Base-by-base conservation (phyloP, 1,140 invertebrate species). In the Drosophila sechellia region DNA sequence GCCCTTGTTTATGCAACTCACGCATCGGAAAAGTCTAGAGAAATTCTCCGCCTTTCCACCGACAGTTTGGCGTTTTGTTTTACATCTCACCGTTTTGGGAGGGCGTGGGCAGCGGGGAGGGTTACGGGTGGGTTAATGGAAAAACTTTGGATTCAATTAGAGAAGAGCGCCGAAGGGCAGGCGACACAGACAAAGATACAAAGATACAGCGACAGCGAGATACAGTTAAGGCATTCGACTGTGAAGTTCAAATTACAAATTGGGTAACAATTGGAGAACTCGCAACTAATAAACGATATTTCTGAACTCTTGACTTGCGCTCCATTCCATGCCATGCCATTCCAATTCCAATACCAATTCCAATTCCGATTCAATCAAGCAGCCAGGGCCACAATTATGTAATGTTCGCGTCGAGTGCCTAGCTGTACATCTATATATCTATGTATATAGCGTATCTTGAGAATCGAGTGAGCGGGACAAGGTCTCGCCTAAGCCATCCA, bases 361-460 rank as follows among this genome's bases (percentile, higher is more conserved):
- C 39, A 17, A 42, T 42, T 42, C 55, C 77, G 80, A 81, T 85
- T 85, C 73, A 84, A 84, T 86, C 77, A 85, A 74, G 59, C 79
- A 78, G 56, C 81, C 84, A 78, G 76, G 75, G 81, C 63, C 81
- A 60, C 63, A 74, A 69, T 86, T 86, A 89, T 86, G 83, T 86
- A 87, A 87, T 86, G 27, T 17, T 31, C 48, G 13, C 4, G 2
- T 2, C 13, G 12, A 27, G 15, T 34, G 13, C 1, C 11, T 22
- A 85, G 52, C 42, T 60, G 27, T 27, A 27, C 27, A 27, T 31
- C 0, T 31, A 31, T 8, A 27, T 31, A 31, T 0, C 6, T 31
- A 40, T 42, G 27, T 34, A 20, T 39, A 15, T 27, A 52, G 35
- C 37, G 48, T 64, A 64, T 66, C 60, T 34, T 57, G 63, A 83